These are phyloP conservation scores for Apteryx owenii DNA, from an alignment of 2,113 vertebrate species.

Conservation along the genomic window DNA sequence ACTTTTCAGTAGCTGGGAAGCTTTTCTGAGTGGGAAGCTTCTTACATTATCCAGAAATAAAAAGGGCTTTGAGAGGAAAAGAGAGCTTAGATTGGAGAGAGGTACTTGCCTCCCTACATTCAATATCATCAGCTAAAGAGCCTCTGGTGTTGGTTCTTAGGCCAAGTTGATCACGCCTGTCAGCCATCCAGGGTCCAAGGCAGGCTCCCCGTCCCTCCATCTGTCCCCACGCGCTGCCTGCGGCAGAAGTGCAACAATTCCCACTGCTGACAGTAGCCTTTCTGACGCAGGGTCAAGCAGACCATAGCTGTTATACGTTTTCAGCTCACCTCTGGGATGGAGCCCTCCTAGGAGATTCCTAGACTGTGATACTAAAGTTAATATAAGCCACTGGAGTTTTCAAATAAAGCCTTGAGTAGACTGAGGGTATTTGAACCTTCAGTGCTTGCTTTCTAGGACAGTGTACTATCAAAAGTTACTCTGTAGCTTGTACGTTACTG, in stretches of 20 bases:
- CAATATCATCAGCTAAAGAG: neutral
- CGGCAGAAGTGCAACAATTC: neutral
- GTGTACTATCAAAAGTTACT: neutral
- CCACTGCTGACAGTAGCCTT: neutral
- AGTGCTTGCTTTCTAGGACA: neutral
- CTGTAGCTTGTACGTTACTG: neutral
- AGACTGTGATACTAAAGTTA: neutral
- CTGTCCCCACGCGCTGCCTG: neutral
- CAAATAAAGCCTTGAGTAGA: rapidly evolving
- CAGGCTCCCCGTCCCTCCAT: neutral
- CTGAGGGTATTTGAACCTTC: neutral
- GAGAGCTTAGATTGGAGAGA: neutral
- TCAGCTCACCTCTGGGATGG: neutral
- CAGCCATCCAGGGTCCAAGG: neutral
- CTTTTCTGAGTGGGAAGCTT: neutral
- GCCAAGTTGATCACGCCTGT: neutral
- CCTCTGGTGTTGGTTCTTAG: neutral
- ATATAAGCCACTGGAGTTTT: neutral
- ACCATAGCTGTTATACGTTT: neutral
- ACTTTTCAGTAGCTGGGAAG: neutral
- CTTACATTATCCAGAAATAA: neutral
- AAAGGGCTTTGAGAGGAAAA: neutral
- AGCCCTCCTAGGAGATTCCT: neutral
- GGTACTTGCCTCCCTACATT: neutral
- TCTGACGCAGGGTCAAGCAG: neutral